A percentile compares a stretch with the other conserved stretches of the same genome.
These are phyloP conservation scores for Phoebastria nigripes DNA, from an alignment of 2,797 vertebrate species.

Conservation along the genomic window DNA sequence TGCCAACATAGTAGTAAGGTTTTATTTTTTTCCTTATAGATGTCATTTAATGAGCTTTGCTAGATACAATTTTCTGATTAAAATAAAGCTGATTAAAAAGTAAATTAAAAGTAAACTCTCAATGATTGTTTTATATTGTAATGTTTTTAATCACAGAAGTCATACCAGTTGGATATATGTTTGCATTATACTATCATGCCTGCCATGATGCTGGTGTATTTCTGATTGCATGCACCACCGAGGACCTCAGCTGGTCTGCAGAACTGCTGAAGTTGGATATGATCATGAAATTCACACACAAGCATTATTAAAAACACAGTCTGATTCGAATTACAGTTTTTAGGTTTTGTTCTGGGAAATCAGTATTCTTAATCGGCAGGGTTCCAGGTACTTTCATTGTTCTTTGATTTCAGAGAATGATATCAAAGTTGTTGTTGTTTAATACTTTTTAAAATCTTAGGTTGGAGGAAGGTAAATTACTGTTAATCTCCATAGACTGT, in stretches of 20 bases:
- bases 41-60: slow-evolving; percentile 58
- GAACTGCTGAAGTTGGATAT: neutral
- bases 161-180: slow-evolving; percentile 35
- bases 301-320: neutral
- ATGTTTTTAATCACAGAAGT: slow-evolving; percentile 41
- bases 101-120: slow-evolving; percentile 74
- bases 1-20: neutral
- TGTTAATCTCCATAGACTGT: slow-evolving; percentile 44
- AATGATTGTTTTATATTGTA: slow-evolving; percentile 49
- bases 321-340: neutral
- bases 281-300: neutral
- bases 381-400: neutral
- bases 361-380: slow-evolving; percentile 24
- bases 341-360: slow-evolving; percentile 21
- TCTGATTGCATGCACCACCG: neutral
- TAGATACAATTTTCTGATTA: slow-evolving; percentile 77
- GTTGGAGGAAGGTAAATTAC: slow-evolving; percentile 47
- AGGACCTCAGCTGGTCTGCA: neutral
- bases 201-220: neutral
- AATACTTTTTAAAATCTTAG: neutral
- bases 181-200: slow-evolving; percentile 6
- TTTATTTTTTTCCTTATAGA: slow-evolving; percentile 36
- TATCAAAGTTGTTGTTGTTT: slow-evolving; percentile 13
- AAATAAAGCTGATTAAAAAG: slow-evolving; percentile 74
- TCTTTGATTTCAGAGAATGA: slow-evolving; percentile 18